Percentiles rank a stretch among this genome's conserved stretches.
Conservation (phyloP, 2,888 invertebrate species). For the Drosophila pseudotakahashii region DNA sequence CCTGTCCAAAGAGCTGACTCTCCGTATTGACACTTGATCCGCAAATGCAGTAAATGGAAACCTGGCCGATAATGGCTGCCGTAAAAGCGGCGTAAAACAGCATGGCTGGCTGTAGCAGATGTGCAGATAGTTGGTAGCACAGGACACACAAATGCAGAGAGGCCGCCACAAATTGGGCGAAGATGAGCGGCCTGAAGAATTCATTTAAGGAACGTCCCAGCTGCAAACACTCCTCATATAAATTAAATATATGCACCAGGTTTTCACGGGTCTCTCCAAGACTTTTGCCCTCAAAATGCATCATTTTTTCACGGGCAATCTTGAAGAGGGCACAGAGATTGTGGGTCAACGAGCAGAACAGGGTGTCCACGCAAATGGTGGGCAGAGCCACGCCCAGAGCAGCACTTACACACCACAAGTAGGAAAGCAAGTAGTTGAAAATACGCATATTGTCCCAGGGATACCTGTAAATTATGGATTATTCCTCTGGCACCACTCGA, state of each 20-base stretch:
- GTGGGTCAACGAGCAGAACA: conserved; percentile 33
- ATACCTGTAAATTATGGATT: conserved; percentile 30
- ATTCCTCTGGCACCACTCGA: too few relatives aligned
- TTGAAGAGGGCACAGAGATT: conserved; percentile 46
- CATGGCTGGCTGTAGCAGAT: conserved; percentile 30
- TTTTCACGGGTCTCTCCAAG: conserved; percentile 2
- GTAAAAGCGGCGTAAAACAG: conserved; percentile 33
- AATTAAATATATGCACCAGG: conserved; percentile 4
- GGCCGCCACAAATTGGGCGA: conserved; percentile 37
- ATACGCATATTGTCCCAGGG: conserved; percentile 39
- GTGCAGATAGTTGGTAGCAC: conserved; percentile 45
- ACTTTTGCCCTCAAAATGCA: conserved; percentile 13
- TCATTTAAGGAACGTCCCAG: conserved; percentile 31
- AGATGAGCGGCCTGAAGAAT: conserved; percentile 46
- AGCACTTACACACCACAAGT: conserved; percentile 52
- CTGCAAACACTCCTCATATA: conserved; percentile 20
- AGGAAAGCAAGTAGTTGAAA: conserved; percentile 40
- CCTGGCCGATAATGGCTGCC: conserved; percentile 28
- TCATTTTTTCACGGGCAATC: conserved; percentile 42
- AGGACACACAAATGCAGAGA: conserved; percentile 54
- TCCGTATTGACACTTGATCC: conserved; percentile 30
- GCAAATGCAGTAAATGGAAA: conserved; percentile 48
- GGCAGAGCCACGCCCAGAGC: conserved; percentile 30
- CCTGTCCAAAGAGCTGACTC: conserved; percentile 12
- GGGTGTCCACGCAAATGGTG: conserved; percentile 46